Percentiles rank a stretch among this genome's conserved stretches.
phyloP scores from a whole-genome alignment of 1,140 invertebrate species.

The Lucilia sericata region DNA sequence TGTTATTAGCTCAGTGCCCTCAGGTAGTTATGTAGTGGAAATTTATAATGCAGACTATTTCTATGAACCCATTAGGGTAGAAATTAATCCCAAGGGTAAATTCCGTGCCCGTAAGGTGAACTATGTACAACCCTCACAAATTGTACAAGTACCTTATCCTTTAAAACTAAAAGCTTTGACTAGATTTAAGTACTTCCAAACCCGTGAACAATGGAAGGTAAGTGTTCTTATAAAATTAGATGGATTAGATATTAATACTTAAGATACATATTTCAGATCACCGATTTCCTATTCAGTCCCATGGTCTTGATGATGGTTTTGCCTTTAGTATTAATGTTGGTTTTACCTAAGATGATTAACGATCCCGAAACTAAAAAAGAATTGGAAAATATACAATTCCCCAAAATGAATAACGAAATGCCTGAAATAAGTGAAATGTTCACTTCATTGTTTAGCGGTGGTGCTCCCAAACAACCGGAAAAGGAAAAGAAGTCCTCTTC shows the following conservation, averaged over 20 bases:
- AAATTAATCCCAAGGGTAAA: conserved; percentile 97
- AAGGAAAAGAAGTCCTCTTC: conserved; percentile 61
- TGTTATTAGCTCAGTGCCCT: conserved; percentile 87
- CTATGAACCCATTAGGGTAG: conserved; percentile 93
- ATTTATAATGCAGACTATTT: conserved; percentile 89
- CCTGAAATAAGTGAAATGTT: conserved; percentile 93
- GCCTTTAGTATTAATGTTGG: conserved; percentile 90
- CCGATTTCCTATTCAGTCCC: conserved; percentile 95
- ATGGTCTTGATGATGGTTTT: conserved; percentile 99
- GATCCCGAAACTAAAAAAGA: conserved; percentile 96
- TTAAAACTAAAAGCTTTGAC: conserved; percentile 86
- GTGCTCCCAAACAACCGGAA: conserved; percentile 63
- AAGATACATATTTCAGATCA: conserved; percentile 69
- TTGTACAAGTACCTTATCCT: conserved; percentile 91
- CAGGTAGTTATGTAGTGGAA: conserved; percentile 96
- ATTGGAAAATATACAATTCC: conserved; percentile 83
- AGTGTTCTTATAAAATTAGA: background rate
- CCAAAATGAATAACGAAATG: conserved; percentile 81
- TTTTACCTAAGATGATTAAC: conserved; percentile 96
- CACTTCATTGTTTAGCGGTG: conserved; percentile 81
- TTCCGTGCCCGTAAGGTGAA: conserved; percentile 95
- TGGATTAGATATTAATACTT: background rate
- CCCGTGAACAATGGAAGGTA: conserved; percentile 91
- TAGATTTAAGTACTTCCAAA: conserved; percentile 91
- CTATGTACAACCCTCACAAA: conserved; percentile 89